phyloP scores from a whole-genome alignment of 2,113 vertebrate genomes.

The Upupa epops region DNA sequence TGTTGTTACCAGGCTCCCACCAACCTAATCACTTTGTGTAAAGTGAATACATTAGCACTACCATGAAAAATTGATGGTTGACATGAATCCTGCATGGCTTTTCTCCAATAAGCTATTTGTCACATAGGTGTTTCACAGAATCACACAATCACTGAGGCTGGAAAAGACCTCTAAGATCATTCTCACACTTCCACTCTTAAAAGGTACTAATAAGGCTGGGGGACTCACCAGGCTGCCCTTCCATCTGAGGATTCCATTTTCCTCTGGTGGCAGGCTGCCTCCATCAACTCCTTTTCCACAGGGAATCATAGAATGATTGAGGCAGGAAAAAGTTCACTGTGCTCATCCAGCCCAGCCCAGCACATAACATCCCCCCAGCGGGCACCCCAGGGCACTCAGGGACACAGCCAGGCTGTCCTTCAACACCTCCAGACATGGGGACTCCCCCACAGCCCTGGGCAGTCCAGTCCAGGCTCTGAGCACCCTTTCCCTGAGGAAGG shows the following conservation, averaged over 20 bases:
- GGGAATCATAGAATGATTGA: neutral
- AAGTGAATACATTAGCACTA: neutral
- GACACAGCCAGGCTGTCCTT: no score
- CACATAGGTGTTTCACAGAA: neutral
- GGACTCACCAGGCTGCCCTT: neutral
- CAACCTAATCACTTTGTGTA: neutral
- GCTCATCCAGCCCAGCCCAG: no score
- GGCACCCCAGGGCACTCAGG: no score
- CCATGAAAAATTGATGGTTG: neutral
- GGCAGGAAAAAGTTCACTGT: no score
- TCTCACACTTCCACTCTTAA: neutral
- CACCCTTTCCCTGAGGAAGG: no score
- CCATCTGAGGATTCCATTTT: neutral
- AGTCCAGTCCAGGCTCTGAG: no score
- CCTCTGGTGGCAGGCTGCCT: neutral
- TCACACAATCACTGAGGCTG: no score
- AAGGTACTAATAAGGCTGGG: neutral
- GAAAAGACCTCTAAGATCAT: neutral
- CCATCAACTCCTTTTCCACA: neutral
- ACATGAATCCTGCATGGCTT: neutral
- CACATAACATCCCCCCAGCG: no score
- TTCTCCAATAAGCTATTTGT: neutral
- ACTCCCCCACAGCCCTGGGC: no score
- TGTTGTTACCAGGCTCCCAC: neutral
- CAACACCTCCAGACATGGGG: no score